These are phyloP conservation scores for Hepsetus odoe DNA, from an alignment of 2,113 vertebrate species.

Conservation along the genomic window DNA sequence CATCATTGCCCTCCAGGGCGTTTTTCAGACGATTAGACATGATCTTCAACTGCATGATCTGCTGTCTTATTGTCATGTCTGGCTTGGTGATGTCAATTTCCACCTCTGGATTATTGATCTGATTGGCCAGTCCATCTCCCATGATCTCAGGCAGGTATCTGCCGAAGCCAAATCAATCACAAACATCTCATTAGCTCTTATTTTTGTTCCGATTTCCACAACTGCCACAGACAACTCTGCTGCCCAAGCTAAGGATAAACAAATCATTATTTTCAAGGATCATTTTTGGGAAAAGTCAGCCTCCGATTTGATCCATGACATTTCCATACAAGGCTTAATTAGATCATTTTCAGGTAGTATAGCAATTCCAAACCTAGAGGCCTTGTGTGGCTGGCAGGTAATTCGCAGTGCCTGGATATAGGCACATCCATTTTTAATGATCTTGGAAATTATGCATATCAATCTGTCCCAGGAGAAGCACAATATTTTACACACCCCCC, in stretches of 20 bases:
- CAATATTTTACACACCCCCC: neutral
- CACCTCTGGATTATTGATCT: conserved; percentile 97
- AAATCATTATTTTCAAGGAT: neutral
- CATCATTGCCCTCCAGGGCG: conserved; percentile 83
- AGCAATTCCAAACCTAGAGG: neutral
- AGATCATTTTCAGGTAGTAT: neutral
- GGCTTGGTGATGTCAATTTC: conserved; percentile 98
- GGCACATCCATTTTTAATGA: conserved; percentile 9
- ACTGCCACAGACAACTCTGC: neutral
- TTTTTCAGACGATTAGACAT: conserved; percentile 92
- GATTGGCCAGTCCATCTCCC: conserved; percentile 93
- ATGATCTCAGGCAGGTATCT: conserved; percentile 96
- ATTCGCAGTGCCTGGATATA: neutral
- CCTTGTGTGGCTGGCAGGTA: neutral
- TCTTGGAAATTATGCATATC: conserved; percentile 21
- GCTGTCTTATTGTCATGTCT: conserved; percentile 92
- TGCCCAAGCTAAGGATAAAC: neutral
- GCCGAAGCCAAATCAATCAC: conserved; percentile 30
- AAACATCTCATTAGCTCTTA: conserved; percentile 5
- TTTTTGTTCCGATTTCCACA: conserved; percentile 5
- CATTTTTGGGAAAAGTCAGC: neutral
- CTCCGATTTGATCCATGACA: neutral
- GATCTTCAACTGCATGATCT: conserved; percentile 97
- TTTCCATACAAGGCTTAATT: neutral
- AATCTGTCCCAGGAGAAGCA: conserved; percentile 17